A percentile compares a stretch with the other conserved stretches of the same genome.
Conservation (phyloP, 1,140 invertebrate species). For the Camponotus vicinus region DNA sequence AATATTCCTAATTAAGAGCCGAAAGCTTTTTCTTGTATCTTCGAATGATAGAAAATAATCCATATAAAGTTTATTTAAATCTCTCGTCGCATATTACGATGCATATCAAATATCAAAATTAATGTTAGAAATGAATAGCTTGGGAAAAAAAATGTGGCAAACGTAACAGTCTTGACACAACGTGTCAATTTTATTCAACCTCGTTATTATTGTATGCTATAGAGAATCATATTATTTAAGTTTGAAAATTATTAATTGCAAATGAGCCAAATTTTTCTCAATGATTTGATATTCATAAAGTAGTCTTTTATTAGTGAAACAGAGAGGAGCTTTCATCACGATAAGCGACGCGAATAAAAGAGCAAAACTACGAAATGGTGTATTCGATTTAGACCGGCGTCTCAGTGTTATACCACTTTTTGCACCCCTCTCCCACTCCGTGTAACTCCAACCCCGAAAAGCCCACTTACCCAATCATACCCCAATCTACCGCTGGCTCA, state of each 20-base stretch:
- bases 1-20: conserved; percentile 51
- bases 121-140: conserved; percentile 33
- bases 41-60: conserved; percentile 14
- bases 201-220: background rate
- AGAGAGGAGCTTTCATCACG: background rate
- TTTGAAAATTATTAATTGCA: background rate
- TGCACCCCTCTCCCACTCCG: conserved; percentile 46
- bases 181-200: conserved; percentile 2
- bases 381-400: conserved; percentile 29
- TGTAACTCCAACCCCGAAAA: conserved; percentile 78
- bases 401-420: conserved; percentile 55
- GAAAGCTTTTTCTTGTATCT: conserved; percentile 59
- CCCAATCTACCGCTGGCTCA: conserved; percentile 74
- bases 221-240: background rate
- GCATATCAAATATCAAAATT: conserved; percentile 55
- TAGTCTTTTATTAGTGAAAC: background rate
- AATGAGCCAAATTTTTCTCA: background rate
- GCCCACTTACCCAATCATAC: conserved; percentile 79
- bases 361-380: background rate
- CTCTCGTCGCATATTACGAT: conserved; percentile 10
- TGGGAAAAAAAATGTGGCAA: background rate
- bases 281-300: background rate
- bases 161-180: background rate
- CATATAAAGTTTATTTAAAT: background rate
- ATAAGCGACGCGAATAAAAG: conserved; percentile 17